phyloP scores from a whole-genome alignment of 2,113 vertebrate species.

The Myrmecobius fasciatus region DNA sequence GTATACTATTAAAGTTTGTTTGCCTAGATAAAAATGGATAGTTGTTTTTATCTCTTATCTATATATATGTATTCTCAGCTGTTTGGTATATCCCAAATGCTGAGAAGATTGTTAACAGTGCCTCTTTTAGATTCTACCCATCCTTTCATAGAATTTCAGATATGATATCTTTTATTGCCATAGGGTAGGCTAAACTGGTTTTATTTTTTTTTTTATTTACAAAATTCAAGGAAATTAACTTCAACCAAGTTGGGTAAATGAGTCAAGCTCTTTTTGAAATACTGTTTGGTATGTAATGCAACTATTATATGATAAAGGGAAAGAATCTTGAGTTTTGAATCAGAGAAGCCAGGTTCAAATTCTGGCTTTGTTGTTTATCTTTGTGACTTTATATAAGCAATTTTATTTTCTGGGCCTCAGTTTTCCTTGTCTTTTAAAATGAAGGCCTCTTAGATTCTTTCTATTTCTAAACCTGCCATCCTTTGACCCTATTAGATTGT shows the following conservation, averaged over 20 bases:
- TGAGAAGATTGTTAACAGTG: conserved; percentile 24
- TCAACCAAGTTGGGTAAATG: background rate
- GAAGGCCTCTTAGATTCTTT: background rate
- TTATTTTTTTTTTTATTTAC: conserved; percentile 46
- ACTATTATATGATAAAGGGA: background rate
- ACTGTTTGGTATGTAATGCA: background rate
- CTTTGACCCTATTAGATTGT: background rate
- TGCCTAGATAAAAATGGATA: background rate
- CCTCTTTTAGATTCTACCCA: conserved; percentile 16
- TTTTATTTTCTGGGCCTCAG: background rate
- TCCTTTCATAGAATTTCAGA: background rate
- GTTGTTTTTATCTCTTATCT: background rate
- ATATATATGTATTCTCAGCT: background rate
- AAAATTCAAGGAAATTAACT: conserved; percentile 2
- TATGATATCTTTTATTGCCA: background rate
- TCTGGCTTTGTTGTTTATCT: background rate
- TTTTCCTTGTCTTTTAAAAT: background rate
- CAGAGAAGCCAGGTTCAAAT: background rate
- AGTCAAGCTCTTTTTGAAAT: background rate
- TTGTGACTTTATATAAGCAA: background rate
- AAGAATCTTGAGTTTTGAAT: background rate
- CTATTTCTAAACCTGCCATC: background rate
- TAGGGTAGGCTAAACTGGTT: background rate
- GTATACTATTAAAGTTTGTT: background rate
- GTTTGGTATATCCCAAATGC: conserved; percentile 18